phyloP scores from a whole-genome alignment of 2,113 vertebrate species.

The Leptosomus discolor region DNA sequence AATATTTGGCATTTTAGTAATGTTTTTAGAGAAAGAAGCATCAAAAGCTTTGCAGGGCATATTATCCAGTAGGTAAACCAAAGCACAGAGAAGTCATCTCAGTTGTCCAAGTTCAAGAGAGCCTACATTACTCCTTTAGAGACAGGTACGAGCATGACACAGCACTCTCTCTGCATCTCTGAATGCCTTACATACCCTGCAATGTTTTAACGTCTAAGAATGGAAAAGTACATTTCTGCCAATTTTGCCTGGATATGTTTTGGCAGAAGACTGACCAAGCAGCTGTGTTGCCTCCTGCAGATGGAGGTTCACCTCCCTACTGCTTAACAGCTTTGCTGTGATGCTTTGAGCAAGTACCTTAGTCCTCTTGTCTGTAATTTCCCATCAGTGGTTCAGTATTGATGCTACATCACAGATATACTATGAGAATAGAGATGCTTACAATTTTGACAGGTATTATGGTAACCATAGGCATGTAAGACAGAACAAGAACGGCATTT shows the following conservation, averaged over 20 bases:
- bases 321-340: neutral
- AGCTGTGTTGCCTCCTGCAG: neutral
- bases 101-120: neutral
- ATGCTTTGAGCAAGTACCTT: neutral
- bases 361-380: neutral
- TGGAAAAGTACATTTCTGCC: neutral
- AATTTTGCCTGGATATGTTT: neutral
- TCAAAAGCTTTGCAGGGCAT: neutral
- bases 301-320: neutral
- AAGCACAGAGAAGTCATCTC: neutral
- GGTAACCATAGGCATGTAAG: neutral
- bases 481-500: neutral
- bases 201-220: neutral
- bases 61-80: neutral
- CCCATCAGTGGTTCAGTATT: fast-evolving
- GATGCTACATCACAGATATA: neutral
- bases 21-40: neutral
- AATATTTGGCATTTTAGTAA: neutral
- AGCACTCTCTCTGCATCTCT: neutral
- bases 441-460: neutral
- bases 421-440: neutral
- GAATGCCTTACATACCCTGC: neutral
- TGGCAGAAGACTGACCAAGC: neutral
- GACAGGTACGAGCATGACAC: neutral
- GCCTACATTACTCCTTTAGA: neutral